These are phyloP conservation scores for Hemicentrotus pulcherrimus DNA, from an alignment of 35 echinoderm and acorn worm species.

Conservation along the genomic window DNA sequence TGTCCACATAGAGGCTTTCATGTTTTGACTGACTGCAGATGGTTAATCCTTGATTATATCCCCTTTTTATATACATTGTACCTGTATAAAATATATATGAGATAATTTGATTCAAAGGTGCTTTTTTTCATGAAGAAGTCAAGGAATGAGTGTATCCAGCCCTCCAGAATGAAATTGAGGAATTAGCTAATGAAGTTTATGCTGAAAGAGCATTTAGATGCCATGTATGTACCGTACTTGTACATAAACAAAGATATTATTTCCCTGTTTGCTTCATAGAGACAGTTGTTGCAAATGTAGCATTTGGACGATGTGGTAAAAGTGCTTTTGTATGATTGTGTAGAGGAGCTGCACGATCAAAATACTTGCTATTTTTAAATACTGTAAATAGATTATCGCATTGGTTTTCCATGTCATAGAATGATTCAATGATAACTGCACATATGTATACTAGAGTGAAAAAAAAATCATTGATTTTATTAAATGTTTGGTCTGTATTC, in stretches of 20 bases:
- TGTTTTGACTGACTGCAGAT: not conserved
- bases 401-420: not conserved
- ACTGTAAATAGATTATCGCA: not conserved
- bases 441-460: not conserved
- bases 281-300: not conserved
- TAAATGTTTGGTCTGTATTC: not conserved
- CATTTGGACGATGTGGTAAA: not conserved
- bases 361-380: not conserved
- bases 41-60: not conserved
- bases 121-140: not conserved
- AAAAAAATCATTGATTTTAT: not conserved
- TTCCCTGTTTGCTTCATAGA: not conserved
- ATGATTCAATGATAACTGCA: not conserved
- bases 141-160: not conserved
- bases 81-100: not conserved
- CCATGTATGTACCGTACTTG: not conserved
- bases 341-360: not conserved
- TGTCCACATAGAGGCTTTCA: not conserved
- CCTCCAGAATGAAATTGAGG: not conserved
- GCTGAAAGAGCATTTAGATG: not conserved
- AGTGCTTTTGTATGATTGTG: not conserved
- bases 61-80: not conserved
- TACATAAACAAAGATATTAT: not conserved
- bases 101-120: not conserved
- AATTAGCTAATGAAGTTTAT: not conserved